Conservation (phyloP, 1,140 invertebrate genomes). For the Zaprionus tsacasi region DNA sequence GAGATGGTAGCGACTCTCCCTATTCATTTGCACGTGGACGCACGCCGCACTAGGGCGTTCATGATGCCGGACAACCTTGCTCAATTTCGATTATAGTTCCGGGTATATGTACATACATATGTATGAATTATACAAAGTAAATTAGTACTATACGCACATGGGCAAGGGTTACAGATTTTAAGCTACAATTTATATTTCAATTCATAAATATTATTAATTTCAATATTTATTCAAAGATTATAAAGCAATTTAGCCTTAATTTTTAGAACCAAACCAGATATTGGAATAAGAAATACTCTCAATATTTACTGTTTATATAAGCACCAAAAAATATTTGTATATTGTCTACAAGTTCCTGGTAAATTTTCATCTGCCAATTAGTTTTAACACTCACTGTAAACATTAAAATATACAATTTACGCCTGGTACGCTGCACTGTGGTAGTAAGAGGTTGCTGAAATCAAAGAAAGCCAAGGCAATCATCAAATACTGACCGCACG, state of each 20-base stretch:
- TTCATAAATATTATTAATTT: no score
- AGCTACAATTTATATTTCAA: no score
- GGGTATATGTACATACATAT: background rate
- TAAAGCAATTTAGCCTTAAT: no score
- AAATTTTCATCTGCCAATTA: background rate
- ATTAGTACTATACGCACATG: background rate
- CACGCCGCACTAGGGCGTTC: background rate
- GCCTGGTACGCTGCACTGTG: conserved; percentile 56
- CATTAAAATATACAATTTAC: conserved; percentile 35
- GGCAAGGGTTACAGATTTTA: no score
- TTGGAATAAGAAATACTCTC: no score
- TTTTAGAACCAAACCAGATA: no score
- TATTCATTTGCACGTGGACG: background rate
- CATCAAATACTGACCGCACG: conserved; percentile 68
- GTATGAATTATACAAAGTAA: background rate
- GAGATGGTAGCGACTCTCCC: background rate
- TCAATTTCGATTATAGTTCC: background rate
- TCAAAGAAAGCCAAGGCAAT: conserved; percentile 65
- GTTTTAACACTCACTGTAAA: conserved; percentile 4
- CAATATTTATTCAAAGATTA: no score
- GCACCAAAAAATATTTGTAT: no score
- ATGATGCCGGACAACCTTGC: background rate
- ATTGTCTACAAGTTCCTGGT: background rate
- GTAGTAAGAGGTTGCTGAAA: conserved; percentile 51
- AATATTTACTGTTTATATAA: no score